Evolutionary conservation across 2,797 vertebrate genomes (phyloP), one percentile per base, ranked within the genome.

Genomic region (Gadopsis bispinosus): DNA sequence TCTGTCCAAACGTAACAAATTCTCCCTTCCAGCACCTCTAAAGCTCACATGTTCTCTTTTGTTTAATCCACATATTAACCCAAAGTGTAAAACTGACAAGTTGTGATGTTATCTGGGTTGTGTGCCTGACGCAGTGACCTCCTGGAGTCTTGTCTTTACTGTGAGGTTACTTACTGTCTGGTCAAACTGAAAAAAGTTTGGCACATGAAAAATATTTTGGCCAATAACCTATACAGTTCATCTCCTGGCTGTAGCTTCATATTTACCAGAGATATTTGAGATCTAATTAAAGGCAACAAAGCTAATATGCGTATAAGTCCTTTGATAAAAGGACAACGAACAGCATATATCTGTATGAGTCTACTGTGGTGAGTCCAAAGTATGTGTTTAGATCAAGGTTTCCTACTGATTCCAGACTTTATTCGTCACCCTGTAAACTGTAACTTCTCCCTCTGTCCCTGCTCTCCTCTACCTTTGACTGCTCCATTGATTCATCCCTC

Each of bases 381-480:
- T 66, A 17, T 47, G 5, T 59, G 31, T n/a, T 61, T 47, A 22
- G 11, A 55, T 31, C 5, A 43, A 11, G 10, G 2, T 58, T 41
- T 17, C n/a, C 9, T 12, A 53, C 5, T 62, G 8, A 58, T 14
- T 22, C 13, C 17, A 54, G 29, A 16, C 33, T 41, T 39, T 69
- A 35, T 47, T 65, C 2, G 33, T 14, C 1, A 47, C 35, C 29
- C 5, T 56, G 33, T 45, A 29, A 68, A 29, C 31, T 56, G 2
- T 9, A 73, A 47, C 69, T 62, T 53, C 17, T 63, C n/a, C 54
- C 3, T 6, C 41, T 53, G 4, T 65, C 29, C 20, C 7, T 41
- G 7, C 47, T 59, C 12, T 48, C 33, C 35, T 50, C 33, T 68
- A 13, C 47, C 60, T 61, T 50, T 77, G 39, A 61, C 51, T 41